A percentile compares a stretch with the other conserved stretches of the same genome.
These are phyloP conservation scores for Agriopis marginaria DNA, from an alignment of 2,888 invertebrate species.

Conservation along the genomic window DNA sequence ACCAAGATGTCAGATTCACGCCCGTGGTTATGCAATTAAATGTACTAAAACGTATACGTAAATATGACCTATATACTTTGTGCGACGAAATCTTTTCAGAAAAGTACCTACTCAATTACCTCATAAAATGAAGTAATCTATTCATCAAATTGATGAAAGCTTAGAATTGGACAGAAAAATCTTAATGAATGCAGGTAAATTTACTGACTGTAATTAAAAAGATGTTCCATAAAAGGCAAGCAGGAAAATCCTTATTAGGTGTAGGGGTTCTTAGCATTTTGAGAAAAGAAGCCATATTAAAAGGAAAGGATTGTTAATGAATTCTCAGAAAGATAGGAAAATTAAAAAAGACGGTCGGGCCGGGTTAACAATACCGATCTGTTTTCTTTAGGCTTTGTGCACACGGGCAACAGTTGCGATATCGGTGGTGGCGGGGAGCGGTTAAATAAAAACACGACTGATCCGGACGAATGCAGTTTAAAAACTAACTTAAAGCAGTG, in stretches of 20 bases:
- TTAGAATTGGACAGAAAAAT: conserved; percentile 20
- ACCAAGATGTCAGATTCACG: too few relatives aligned
- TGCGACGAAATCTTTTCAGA: background rate
- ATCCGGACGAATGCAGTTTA: too few relatives aligned
- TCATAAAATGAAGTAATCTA: background rate
- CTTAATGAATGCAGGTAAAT: conserved; percentile 33
- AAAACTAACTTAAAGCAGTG: too few relatives aligned
- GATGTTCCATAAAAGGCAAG: conserved; percentile 33
- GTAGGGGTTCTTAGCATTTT: conserved; percentile 37
- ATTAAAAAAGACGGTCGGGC: conserved; percentile 28
- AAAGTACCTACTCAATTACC: background rate
- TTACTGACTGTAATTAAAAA: conserved; percentile 31
- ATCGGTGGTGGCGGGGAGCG: too few relatives aligned
- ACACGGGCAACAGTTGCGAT: too few relatives aligned
- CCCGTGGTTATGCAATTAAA: too few relatives aligned
- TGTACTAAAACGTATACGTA: too few relatives aligned
- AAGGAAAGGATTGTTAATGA: conserved; percentile 42
- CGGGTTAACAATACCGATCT: conserved; percentile 5
- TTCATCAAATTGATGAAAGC: background rate
- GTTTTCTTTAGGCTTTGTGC: background rate
- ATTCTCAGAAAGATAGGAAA: conserved; percentile 23
- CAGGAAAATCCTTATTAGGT: conserved; percentile 33
- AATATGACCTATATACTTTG: too few relatives aligned
- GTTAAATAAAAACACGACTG: too few relatives aligned
- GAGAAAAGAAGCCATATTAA: conserved; percentile 36